Percentiles rank a stretch among this genome's conserved stretches.
Evolutionary conservation across 2,888 invertebrate genomes (phyloP).

Genomic region (Scaptomyza polygonia): DNA sequence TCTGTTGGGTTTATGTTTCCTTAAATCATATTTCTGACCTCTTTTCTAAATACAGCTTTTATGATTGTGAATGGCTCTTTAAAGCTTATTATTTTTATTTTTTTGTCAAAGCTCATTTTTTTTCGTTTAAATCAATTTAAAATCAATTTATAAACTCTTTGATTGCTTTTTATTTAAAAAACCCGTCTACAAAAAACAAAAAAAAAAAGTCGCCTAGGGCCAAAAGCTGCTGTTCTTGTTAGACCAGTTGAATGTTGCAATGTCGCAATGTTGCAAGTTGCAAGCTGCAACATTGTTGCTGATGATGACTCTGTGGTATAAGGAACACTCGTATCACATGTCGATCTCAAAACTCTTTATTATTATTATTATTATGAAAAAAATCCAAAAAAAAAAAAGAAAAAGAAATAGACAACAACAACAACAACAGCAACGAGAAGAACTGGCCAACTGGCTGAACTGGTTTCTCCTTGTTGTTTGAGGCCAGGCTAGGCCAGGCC

Average conservation of each 20-base stretch:
- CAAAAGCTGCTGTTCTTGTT: background rate
- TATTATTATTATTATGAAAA: conserved; percentile 39
- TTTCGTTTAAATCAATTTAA: too few relatives aligned
- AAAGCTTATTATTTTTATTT: background rate
- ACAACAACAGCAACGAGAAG: conserved; percentile 21
- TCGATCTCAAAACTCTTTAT: conserved; percentile 48
- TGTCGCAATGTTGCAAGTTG: too few relatives aligned
- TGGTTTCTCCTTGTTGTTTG: conserved; percentile 9
- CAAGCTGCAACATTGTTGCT: conserved; percentile 20
- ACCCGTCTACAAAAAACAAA: too few relatives aligned
- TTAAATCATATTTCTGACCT: background rate
- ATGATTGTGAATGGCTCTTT: background rate
- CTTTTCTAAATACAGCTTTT: background rate
- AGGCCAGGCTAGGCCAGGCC: conserved; percentile 34
- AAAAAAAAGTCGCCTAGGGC: background rate
- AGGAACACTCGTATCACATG: conserved; percentile 32
- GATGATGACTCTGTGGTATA: conserved; percentile 22
- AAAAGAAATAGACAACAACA: conserved; percentile 1
- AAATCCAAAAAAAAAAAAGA: conserved; percentile 30
- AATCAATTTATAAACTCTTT: background rate
- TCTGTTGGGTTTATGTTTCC: too few relatives aligned
- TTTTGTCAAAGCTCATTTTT: too few relatives aligned
- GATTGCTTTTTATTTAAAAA: background rate
- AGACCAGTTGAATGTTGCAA: conserved; percentile 29
- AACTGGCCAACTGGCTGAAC: conserved; percentile 7